Conservation (phyloP, 2,888 invertebrate genomes). For the Hemistola chrysoprasaria region DNA sequence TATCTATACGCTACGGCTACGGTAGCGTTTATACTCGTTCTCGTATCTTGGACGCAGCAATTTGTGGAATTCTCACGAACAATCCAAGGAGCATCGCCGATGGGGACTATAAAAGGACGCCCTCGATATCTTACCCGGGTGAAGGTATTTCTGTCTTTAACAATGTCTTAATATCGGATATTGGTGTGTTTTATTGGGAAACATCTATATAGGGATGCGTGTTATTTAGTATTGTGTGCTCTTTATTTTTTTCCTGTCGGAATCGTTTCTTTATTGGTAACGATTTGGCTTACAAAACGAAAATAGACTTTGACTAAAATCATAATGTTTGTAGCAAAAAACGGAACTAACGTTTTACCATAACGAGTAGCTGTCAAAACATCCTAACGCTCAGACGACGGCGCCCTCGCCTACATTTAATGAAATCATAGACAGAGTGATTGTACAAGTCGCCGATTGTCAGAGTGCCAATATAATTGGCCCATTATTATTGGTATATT, state of each 20-base stretch:
- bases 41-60: slow-evolving; percentile 17
- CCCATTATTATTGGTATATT: too few species aligned
- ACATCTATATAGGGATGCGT: slow-evolving; percentile 29
- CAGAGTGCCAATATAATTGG: too few species aligned
- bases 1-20: too few species aligned
- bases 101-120: slow-evolving; percentile 30
- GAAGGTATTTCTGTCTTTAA: slow-evolving; percentile 33
- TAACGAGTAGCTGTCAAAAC: too few species aligned
- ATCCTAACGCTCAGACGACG: too few species aligned
- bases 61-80: slow-evolving; percentile 29
- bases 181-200: slow-evolving; percentile 29
- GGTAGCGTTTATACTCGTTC: too few species aligned
- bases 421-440: too few species aligned
- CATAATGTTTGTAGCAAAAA: too few species aligned
- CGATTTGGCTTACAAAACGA: slow-evolving; percentile 1
- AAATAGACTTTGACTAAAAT: not conserved
- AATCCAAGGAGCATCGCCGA: slow-evolving; percentile 19
- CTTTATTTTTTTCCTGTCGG: slow-evolving; percentile 7
- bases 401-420: too few species aligned
- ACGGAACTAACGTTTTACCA: too few species aligned
- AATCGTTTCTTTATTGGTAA: slow-evolving; percentile 4
- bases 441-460: too few species aligned
- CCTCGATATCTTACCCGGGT: slow-evolving; percentile 22
- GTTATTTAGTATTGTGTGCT: slow-evolving; percentile 16
- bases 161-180: slow-evolving; percentile 37